These are phyloP conservation scores for Protonemura montana DNA, from an alignment of 2,888 invertebrate genomes.

Conservation along the genomic window DNA sequence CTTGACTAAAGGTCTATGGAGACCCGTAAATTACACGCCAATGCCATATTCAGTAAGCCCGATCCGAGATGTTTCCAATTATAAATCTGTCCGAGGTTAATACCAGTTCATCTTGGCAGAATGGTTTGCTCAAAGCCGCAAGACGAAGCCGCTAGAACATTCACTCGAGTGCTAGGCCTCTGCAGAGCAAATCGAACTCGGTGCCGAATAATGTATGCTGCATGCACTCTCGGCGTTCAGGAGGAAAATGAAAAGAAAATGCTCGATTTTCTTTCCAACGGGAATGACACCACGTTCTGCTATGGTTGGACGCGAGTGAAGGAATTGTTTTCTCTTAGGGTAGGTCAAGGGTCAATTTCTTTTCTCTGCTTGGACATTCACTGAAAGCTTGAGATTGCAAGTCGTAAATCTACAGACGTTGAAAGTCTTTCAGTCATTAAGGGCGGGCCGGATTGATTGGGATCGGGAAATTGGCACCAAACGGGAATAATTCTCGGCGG, in stretches of 20 bases:
- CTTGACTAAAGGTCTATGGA: slow-evolving; percentile 7
- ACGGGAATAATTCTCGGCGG: neutral
- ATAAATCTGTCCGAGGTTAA: neutral
- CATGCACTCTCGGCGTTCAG: neutral
- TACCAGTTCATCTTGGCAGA: neutral
- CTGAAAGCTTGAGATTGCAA: neutral
- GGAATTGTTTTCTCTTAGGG: neutral
- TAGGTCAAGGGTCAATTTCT: neutral
- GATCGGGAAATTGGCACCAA: neutral
- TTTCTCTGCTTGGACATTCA: neutral
- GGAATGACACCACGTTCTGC: neutral
- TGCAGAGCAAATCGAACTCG: neutral
- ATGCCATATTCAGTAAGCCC: slow-evolving; percentile 8
- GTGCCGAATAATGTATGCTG: neutral
- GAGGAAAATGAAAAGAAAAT: neutral
- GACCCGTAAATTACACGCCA: neutral
- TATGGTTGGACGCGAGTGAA: neutral
- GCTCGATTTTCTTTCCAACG: neutral
- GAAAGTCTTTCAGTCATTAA: neutral
- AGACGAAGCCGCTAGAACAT: neutral
- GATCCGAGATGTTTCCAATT: neutral
- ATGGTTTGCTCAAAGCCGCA: neutral
- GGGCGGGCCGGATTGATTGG: neutral
- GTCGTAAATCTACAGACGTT: neutral
- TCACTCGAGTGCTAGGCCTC: neutral